Conservation (phyloP, 2,888 invertebrate species). For the Pheosia gnoma region DNA sequence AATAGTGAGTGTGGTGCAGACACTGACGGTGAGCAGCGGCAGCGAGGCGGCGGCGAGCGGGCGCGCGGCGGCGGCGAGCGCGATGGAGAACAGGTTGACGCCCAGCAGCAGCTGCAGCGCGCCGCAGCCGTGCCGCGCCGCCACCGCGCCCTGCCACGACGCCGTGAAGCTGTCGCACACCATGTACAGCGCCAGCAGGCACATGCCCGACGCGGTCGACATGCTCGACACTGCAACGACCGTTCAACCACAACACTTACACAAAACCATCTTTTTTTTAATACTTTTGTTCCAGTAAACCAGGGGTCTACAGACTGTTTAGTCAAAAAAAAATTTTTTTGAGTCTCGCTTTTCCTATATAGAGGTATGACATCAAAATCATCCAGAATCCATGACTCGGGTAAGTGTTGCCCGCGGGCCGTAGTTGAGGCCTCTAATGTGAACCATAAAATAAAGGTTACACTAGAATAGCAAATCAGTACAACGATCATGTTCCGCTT, state of each 20-base stretch:
- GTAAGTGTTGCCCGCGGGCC: too few relatives aligned
- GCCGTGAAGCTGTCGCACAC: conserved; percentile 98
- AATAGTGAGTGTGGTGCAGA: conserved; percentile 12
- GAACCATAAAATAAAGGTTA: too few relatives aligned
- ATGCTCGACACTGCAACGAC: conserved; percentile 15
- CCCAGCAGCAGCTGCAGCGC: conserved; percentile 85
- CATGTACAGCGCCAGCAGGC: conserved; percentile 95
- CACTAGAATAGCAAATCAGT: too few relatives aligned
- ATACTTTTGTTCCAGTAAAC: too few relatives aligned
- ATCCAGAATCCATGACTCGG: too few relatives aligned
- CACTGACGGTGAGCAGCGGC: conserved; percentile 33
- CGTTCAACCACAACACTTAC: neutral
- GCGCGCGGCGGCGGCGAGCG: conserved; percentile 89
- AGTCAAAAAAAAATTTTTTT: too few relatives aligned
- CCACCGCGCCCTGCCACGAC: conserved; percentile 98
- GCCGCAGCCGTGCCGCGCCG: conserved; percentile 85
- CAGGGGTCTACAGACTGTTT: too few relatives aligned
- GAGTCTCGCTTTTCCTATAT: too few relatives aligned
- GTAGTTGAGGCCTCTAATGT: too few relatives aligned
- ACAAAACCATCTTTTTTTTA: neutral
- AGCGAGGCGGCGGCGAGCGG: conserved; percentile 91
- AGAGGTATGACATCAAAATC: too few relatives aligned
- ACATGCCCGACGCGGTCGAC: conserved; percentile 92
- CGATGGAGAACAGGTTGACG: conserved; percentile 97
- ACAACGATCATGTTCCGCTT: too few relatives aligned